Base-by-base conservation (phyloP, 1,140 invertebrate species). In the Megalopta genalis region DNA sequence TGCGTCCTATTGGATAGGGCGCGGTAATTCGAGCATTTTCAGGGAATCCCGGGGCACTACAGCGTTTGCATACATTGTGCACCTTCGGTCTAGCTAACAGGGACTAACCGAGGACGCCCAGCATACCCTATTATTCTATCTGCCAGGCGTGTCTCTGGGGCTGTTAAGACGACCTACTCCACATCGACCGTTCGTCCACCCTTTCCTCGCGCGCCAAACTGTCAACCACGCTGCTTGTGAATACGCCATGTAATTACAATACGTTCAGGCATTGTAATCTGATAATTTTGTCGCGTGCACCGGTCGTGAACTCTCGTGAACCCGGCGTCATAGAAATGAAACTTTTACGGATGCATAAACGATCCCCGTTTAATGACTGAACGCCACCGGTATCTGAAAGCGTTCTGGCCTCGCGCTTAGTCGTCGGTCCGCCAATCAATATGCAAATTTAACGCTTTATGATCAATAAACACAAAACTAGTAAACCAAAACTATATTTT, bases 21-120 rank as follows among this genome's bases (percentile, higher is more conserved):
- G 83, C 75, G 82, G 84, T 89, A 90, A 90, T 89, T 90, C 80
- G 87, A 86, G 85, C 81, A 89, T 90, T 87, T 90, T 74, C 85
- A 32, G 74, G 78, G 86, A 82, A 88, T 87, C 85, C 80, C 77
- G 62, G 81, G 74, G 76, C 79, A 80, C 85, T 87, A 86, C 83
- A 80, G 81, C 90, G 88, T 90, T 90, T 91, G 90, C 89, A 90
- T 89, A 90, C 83, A 89, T 89, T 89, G 84, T 88, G 83, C 77
- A 86, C 74, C 83, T 83, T 84, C 87, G 81, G 86, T 90, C 88
- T 86, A 77, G 80, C 79, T 85, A 88, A 87, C 88, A 85, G 82
- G 77, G 81, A 86, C 82, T 81, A 86, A 86, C 82, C 77, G 62
- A 32, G 80, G 54, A 75, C 80, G 76, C 72, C 70, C 70, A 63